These are phyloP conservation scores for Decapterus maruadsi DNA, from an alignment of 2,797 vertebrate species.

Conservation along the genomic window DNA sequence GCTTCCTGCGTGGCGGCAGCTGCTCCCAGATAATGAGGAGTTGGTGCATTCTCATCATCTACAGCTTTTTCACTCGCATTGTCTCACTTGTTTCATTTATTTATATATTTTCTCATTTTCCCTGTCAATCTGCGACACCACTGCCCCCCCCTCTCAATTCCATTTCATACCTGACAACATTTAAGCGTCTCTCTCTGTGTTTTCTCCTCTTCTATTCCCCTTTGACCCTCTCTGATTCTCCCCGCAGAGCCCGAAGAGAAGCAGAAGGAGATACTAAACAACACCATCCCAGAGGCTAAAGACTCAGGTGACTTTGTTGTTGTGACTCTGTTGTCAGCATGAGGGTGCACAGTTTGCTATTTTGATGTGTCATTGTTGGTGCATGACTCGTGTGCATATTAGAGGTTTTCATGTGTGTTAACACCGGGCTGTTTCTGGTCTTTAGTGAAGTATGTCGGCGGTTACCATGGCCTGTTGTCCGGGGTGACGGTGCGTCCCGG, in stretches of 20 bases:
- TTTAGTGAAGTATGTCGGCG: conserved; percentile 89
- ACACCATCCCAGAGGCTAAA: conserved; percentile 85
- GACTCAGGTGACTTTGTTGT: conserved; percentile 80
- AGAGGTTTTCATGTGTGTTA: conserved; percentile 12
- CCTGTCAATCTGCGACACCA: conserved; percentile 42
- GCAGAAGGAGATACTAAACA: conserved; percentile 86
- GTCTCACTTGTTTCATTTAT: conserved; percentile 36
- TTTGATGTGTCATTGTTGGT: conserved; percentile 27
- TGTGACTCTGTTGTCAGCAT: conserved; percentile 40
- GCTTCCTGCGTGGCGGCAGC: conserved; percentile 56
- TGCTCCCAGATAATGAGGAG: conserved; percentile 75
- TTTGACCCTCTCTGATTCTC: conserved; percentile 28
- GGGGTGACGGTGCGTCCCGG: conserved; percentile 96
- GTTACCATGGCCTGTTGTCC: conserved; percentile 96
- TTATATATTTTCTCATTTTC: conserved; percentile 20
- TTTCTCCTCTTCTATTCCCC: conserved; percentile 30
- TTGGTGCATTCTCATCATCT: conserved; percentile 58
- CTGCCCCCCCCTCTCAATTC: conserved; percentile 21
- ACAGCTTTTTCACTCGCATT: conserved; percentile 39
- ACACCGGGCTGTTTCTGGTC: conserved; percentile 21
- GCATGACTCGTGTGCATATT: conserved; percentile 11
- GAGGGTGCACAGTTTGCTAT: conserved; percentile 11
- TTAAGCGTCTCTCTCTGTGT: conserved; percentile 16
- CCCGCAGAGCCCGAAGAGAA: conserved; percentile 85
- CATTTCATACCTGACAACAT: conserved; percentile 14